Base-by-base conservation (phyloP, 2,888 invertebrate species). In the Drosophila dives region DNA sequence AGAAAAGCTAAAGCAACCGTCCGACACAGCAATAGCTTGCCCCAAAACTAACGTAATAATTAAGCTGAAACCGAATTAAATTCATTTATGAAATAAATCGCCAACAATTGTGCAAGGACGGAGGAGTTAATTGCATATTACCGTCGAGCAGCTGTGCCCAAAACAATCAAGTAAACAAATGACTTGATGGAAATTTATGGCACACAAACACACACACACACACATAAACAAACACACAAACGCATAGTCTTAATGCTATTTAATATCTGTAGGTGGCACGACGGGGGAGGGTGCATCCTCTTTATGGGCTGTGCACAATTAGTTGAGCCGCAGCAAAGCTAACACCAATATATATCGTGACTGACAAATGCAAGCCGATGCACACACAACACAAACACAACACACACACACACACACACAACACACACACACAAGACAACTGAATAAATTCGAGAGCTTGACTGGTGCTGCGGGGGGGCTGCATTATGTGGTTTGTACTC, bases 271-370 rank as follows among this genome's bases (percentile, higher is more conserved):
- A 34, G 40, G 8, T 32, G 26, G 26, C 4, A 6, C 1, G 34
- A 7, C 29, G 38, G n/a, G 29, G 2, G 15, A 53, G n/a, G 38
- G 26, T 32, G 40, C 51, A 56, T 34, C 53, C 64, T 58, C 63
- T 42, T n/a, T 32, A 55, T 62, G 72, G 55, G 54, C 33, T 53
- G 45, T 80, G 80, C 77, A 85, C 86, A 87, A 85, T 85, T 85
- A 85, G 86, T 81, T 85, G 72, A 77, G 86, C 88, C 86, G 75
- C 88, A 87, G 80, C 80, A 72, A 67, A 72, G 73, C 75, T 75
- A 86, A 86, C 80, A 84, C 76, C 86, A 81, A 77, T 75, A 72
- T 80, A 79, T 77, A 77, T 77, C 80, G 71, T 80, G 67, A 49
- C 73, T 76, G 79, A 76, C 80, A 79, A 79, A 79, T 72, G 78